Percentiles rank a stretch among this genome's conserved stretches.
Evolutionary conservation across 2,888 invertebrate species (phyloP).

Genomic region (Incurvaria masculella): DNA sequence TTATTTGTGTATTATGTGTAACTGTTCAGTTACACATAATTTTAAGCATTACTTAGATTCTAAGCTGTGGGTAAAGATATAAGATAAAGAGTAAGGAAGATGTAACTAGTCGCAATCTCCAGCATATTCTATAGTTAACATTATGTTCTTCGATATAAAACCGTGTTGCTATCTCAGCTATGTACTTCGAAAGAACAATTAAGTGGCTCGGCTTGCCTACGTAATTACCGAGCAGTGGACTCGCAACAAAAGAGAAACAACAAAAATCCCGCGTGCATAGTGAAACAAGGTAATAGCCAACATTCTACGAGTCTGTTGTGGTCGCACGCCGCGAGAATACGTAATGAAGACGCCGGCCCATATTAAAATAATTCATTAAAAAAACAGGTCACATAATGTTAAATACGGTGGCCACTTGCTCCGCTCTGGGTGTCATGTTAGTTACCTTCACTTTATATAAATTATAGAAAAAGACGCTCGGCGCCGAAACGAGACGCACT

Average conservation of each 20-base stretch:
- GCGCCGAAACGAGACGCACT: conserved; percentile 26
- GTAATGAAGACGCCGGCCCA: not conserved
- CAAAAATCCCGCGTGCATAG: not conserved
- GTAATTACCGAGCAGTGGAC: not conserved
- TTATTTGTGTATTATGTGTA: no score
- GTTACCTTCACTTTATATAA: conserved; percentile 53
- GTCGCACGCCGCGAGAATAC: not conserved
- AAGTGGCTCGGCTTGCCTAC: not conserved
- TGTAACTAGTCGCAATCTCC: no score
- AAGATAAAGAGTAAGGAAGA: no score
- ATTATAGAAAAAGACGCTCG: conserved; percentile 54
- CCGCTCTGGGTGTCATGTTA: conserved; percentile 29
- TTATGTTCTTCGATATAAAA: no score
- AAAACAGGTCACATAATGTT: conserved; percentile 47
- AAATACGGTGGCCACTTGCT: conserved; percentile 14
- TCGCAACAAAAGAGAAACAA: not conserved
- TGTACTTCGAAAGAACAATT: not conserved
- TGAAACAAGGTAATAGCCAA: not conserved
- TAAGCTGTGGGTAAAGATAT: no score
- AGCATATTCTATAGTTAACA: no score
- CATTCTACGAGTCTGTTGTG: not conserved
- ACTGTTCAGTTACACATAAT: no score
- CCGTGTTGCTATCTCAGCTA: no score
- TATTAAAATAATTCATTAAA: conserved; percentile 27
- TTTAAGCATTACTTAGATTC: no score